Percentiles rank a stretch among this genome's conserved stretches.
Conservation (phyloP, 2,888 invertebrate genomes). For the Abscondita cerata region DNA sequence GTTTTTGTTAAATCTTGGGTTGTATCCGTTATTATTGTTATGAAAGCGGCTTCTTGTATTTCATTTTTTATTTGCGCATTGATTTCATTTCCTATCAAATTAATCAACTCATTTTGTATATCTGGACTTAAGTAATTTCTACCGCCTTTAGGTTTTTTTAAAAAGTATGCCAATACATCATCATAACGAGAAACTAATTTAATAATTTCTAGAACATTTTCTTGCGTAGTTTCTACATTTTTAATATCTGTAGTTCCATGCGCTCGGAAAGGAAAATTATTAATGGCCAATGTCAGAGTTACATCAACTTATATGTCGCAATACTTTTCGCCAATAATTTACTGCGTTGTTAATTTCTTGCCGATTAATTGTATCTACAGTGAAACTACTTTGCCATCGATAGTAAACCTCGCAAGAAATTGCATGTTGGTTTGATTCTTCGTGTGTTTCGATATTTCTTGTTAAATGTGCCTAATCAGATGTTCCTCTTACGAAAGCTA, state of each 20-base stretch:
- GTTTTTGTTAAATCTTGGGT: too few relatives aligned
- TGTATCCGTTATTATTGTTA: not conserved
- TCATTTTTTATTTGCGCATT: not conserved
- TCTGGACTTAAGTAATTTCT: not conserved
- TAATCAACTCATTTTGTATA: not conserved
- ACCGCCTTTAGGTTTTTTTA: not conserved
- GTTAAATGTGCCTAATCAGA: too few relatives aligned
- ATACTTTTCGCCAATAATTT: too few relatives aligned
- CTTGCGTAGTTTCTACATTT: not conserved
- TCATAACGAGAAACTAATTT: not conserved
- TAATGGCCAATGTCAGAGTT: not conserved
- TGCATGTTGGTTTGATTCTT: not conserved
- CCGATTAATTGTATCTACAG: not conserved
- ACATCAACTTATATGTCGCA: too few relatives aligned
- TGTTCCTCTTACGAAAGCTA: too few relatives aligned
- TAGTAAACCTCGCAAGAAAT: not conserved
- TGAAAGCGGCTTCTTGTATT: slow-evolving; percentile 1
- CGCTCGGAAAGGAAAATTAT: not conserved
- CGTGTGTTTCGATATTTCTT: not conserved
- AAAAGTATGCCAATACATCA: not conserved
- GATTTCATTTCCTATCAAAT: not conserved
- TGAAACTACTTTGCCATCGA: not conserved
- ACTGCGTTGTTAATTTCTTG: too few relatives aligned
- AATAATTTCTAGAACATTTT: not conserved
- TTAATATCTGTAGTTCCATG: not conserved